phyloP scores from a whole-genome alignment of 2,797 vertebrate species.

The Acipenser transmontanus region DNA sequence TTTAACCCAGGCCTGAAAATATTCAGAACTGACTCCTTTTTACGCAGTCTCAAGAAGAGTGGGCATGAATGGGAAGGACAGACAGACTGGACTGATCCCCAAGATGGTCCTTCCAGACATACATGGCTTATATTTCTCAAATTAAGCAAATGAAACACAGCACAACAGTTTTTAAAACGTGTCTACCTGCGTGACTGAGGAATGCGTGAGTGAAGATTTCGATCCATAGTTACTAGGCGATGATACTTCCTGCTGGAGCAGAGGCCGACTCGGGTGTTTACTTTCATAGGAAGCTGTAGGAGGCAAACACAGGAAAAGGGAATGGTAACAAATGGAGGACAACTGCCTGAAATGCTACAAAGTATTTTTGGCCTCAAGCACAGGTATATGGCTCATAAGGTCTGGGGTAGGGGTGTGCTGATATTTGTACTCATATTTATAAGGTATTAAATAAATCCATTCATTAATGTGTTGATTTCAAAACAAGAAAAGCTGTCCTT shows the following conservation, averaged over 20 bases:
- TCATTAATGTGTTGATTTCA: no score
- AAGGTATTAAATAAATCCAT: no score
- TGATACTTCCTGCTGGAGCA: constrained; percentile 59
- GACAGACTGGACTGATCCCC: no score
- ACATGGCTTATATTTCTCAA: neutral
- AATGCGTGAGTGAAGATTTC: constrained; percentile 55
- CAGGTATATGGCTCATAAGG: no score
- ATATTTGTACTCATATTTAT: no score
- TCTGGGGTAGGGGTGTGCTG: no score
- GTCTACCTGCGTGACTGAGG: constrained; percentile 64
- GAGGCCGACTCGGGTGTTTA: constrained; percentile 39
- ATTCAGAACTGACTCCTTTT: no score
- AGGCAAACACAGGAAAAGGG: constrained; percentile 29
- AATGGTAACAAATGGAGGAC: constrained; percentile 1
- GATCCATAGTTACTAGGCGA: constrained; percentile 61
- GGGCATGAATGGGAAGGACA: no score
- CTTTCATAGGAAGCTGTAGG: constrained; percentile 58
- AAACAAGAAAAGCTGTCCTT: no score
- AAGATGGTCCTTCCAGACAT: no score
- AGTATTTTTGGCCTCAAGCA: neutral
- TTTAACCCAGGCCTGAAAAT: no score
- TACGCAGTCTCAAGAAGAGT: no score
- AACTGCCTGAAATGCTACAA: neutral
- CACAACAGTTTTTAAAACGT: neutral
- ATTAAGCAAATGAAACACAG: neutral